Evolutionary conservation across 1,140 invertebrate species (phyloP), one percentile per base, ranked within the genome.

Genomic region (Drosophila arizonae): DNA sequence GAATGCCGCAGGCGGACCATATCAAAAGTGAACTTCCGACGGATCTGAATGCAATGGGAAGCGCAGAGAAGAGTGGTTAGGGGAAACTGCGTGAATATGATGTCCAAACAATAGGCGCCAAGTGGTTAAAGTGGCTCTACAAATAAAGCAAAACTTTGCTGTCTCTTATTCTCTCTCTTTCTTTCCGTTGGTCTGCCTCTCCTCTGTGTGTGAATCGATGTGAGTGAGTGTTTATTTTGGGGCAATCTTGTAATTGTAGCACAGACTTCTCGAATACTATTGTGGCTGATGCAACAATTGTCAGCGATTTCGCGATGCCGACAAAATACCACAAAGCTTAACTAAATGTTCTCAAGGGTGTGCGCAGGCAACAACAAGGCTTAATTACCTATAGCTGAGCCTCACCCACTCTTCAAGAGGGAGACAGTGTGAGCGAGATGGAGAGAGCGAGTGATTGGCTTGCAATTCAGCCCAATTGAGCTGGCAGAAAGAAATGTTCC

Each of bases 1-100:
- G 93, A 5, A 96, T 82, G 13, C 96, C 96, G 26, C 95, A 96
- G 0, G 94, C 80, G 0, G 94, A 92, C 95, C 96, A 97, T 82
- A 97, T 94, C 72, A 96, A 81, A 30, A 96, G 93, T 0, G 95
- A 95, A 6, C 93, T 92, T 10, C 94, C 95, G 10, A 95, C 94
- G 0, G 95, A 95, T 91, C 93, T 94, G 80, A 33, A 11, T 21
- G n/a, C 36, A 39, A 13, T 39, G 36, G 13, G 36, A 39, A 52
- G 50, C 30, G 8, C 21, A 92, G 88, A 75, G 85, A 77, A 43
- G 55, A 39, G 13, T 4, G 11, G 10, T 39, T 11, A 39, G 5
- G 17, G 50, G 11, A 10, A 30, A 26, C 28, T 66, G 58, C n/a
- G 46, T 36, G 45, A 62, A 41, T 55, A 55, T 61, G 43, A 3